phyloP scores from a whole-genome alignment of 2,888 invertebrate genomes.

The Rhodophaea formosa region DNA sequence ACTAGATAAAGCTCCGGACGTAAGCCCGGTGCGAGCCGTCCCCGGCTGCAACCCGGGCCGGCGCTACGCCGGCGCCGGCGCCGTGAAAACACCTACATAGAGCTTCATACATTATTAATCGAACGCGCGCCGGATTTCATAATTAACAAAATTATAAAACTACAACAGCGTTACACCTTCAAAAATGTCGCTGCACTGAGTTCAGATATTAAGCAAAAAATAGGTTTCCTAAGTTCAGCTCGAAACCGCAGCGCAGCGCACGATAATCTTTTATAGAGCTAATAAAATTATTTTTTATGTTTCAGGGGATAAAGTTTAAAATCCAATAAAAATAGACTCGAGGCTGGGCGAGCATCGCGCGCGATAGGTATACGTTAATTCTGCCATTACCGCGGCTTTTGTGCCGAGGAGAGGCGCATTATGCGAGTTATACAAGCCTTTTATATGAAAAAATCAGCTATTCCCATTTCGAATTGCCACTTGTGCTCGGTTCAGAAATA shows the following conservation, averaged over 20 bases:
- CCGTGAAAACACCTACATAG: no score
- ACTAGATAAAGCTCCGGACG: no score
- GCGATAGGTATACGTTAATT: constrained; percentile 45
- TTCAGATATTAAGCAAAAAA: not conserved
- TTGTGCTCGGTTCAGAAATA: constrained; percentile 27
- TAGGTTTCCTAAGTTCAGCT: not conserved
- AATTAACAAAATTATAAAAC: no score
- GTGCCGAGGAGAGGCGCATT: constrained; percentile 44
- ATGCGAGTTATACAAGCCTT: constrained; percentile 40
- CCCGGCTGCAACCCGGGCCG: no score
- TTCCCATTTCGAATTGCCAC: constrained; percentile 54
- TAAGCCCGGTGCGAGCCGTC: no score
- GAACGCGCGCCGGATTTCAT: no score
- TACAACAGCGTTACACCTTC: not conserved
- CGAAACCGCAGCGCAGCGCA: constrained; percentile 29
- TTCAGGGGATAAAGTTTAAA: constrained; percentile 37
- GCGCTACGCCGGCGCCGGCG: no score
- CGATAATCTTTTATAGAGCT: constrained; percentile 29
- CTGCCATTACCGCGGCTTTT: constrained; percentile 47
- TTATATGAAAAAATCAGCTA: constrained; percentile 58
- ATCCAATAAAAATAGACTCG: constrained; percentile 35
- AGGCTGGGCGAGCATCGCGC: constrained; percentile 31
- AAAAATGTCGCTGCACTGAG: not conserved
- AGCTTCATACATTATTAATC: no score
- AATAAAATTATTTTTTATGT: constrained; percentile 39